Percentiles rank a stretch among this genome's conserved stretches.
These are phyloP conservation scores for Spea bombifrons DNA, from an alignment of 2,113 vertebrate species.

Conservation along the genomic window DNA sequence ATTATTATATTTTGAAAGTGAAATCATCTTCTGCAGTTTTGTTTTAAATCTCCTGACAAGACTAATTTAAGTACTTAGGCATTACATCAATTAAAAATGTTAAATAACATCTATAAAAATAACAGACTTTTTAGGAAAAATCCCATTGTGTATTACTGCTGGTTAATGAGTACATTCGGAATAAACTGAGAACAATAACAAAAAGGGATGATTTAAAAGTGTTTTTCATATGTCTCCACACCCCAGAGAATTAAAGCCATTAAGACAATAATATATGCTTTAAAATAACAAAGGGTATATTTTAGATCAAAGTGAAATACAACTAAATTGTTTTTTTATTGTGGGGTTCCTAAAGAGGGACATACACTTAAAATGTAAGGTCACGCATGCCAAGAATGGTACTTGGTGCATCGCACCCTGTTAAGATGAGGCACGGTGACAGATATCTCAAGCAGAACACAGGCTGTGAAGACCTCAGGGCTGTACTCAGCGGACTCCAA, in stretches of 20 bases:
- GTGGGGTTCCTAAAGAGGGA: neutral
- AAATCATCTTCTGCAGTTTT: no score
- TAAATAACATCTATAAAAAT: no score
- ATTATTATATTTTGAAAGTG: no score
- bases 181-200: neutral
- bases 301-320: constrained; percentile 11
- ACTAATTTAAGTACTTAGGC: no score
- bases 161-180: neutral
- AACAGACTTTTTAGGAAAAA: no score
- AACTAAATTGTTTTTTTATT: constrained; percentile 35
- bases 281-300: constrained; percentile 10
- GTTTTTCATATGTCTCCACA: neutral
- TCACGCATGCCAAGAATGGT: constrained; percentile 21
- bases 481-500: constrained; percentile 41
- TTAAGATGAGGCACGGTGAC: constrained; percentile 29
- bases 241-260: constrained; percentile 17
- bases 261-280: constrained; percentile 12
- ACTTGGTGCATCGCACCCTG: constrained; percentile 3
- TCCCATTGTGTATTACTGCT: neutral
- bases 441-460: constrained; percentile 38
- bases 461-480: constrained; percentile 31
- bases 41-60: no score
- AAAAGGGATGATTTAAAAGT: neutral
- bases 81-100: no score
- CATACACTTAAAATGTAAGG: constrained; percentile 33